These are phyloP conservation scores for Nipponacmea schrenckii DNA, from an alignment of 2,888 invertebrate genomes.

Conservation along the genomic window DNA sequence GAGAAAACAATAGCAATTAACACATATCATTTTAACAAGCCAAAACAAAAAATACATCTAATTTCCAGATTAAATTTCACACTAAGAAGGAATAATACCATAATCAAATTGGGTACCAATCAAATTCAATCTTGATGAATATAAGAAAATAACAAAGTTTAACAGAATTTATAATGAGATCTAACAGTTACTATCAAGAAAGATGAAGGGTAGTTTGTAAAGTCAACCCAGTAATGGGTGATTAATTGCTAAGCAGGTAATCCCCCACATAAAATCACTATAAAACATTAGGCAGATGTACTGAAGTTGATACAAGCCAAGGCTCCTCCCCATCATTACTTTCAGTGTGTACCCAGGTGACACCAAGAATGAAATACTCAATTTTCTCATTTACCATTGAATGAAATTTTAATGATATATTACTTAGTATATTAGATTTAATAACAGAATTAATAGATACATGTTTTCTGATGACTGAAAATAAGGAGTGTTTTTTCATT, in stretches of 20 bases:
- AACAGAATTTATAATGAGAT: not conserved
- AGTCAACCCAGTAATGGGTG: not conserved
- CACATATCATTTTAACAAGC: too few relatives aligned
- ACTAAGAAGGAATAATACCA: too few relatives aligned
- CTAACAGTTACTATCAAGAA: not conserved
- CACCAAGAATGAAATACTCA: not conserved
- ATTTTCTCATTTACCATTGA: too few relatives aligned
- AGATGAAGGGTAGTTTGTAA: not conserved
- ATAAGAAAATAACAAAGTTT: not conserved
- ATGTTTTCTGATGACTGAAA: too few relatives aligned
- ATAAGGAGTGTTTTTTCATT: too few relatives aligned
- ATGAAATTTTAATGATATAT: not conserved
- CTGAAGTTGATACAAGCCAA: not conserved
- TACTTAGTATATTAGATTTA: not conserved
- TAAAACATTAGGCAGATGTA: not conserved
- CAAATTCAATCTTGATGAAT: constrained; percentile 1
- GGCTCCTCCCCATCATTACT: too few relatives aligned
- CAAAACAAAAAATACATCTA: too few relatives aligned
- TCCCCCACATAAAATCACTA: not conserved
- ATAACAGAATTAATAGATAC: too few relatives aligned
- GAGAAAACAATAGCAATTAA: too few relatives aligned
- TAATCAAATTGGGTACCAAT: not conserved
- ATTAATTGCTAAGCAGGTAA: constrained; percentile 5
- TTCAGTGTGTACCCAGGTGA: too few relatives aligned
- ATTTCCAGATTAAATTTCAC: too few relatives aligned